Base-by-base conservation (phyloP, 2,113 vertebrate genomes). In the Cephalopterus ornatus region DNA sequence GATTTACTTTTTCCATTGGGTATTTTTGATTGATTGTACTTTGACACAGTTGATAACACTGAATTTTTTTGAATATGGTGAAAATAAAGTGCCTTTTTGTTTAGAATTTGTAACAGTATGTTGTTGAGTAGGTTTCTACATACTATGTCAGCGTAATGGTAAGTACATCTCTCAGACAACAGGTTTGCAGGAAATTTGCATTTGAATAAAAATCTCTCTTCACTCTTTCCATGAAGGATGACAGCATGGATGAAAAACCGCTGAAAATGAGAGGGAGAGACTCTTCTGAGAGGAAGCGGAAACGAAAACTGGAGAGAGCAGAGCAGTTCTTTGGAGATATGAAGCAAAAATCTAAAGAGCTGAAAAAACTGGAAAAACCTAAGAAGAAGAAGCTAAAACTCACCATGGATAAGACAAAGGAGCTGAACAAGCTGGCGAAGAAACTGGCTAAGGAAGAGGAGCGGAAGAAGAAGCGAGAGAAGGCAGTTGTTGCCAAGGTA, bases 321-420 rank as follows among this genome's bases (percentile, higher is more conserved):
- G 99, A 99, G 89, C 99, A 99, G 79, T 98, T 99, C 94, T 98
- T 99, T 91, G 74, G 97, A 71, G 97, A 98, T 88, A 39, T 98
- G 92, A 94, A 98, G 95, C 98, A 98, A 95, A 99, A 99, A 95
- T 98, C 98, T 81, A 99, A 99, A 96, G 99, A 99, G 83, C 97
- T 99, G 78, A 99, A 99, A 94, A 98, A 99, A 95, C 97, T 98
- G 85, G 98, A 98, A 74, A 99, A 99, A 92, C 98, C 98, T 94
- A 99, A 99, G 97, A 99, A 99, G 97, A 99, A 99, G 94, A 99
- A 99, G 93, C 98, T 99, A 46, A 99, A 99, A 94, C 98, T 99
- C 89, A 98, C 96, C 80, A 97, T 98, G 66, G 99, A 99, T 78
- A 99, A 99, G 97, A 99, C 99, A 67, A 98, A 99, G 30, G 99